Evolutionary conservation across 2,113 vertebrate species (phyloP).

Genomic region (Axis porcinus): DNA sequence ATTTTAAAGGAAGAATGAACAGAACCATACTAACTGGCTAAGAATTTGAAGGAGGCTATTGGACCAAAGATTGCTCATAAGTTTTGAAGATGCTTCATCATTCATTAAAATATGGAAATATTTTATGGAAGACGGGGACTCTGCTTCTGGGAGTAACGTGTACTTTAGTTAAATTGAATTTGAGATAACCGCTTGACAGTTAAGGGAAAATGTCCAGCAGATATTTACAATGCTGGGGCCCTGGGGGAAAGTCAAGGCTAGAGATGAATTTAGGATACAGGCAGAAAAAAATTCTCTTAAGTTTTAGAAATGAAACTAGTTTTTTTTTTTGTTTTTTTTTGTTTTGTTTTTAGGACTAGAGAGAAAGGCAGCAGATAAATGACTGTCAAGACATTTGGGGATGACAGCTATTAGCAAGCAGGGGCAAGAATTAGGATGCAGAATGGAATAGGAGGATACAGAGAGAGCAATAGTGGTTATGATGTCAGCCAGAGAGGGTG

Average conservation of each 20-base stretch:
- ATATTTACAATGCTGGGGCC: not conserved
- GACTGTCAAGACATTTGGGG: not conserved
- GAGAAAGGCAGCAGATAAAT: not conserved
- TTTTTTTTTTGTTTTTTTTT: not conserved
- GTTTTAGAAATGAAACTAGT: not conserved
- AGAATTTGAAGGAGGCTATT: not conserved
- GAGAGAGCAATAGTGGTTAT: not conserved
- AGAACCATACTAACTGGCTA: not conserved
- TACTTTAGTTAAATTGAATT: not conserved
- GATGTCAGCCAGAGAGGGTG: not conserved
- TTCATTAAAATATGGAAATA: not conserved
- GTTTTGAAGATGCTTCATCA: not conserved
- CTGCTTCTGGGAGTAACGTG: not conserved
- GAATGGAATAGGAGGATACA: not conserved
- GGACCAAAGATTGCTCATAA: not conserved
- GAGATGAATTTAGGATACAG: not conserved
- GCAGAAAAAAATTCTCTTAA: not conserved
- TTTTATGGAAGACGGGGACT: not conserved
- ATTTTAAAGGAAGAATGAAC: not conserved
- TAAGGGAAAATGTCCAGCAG: not conserved
- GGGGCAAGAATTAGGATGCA: not conserved
- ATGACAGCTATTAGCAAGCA: not conserved
- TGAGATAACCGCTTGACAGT: not conserved
- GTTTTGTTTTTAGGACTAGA: not conserved
- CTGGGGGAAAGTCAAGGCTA: not conserved